These are phyloP conservation scores for Caenorhabditis plicata DNA, from an alignment of 2,888 invertebrate species.

Conservation along the genomic window DNA sequence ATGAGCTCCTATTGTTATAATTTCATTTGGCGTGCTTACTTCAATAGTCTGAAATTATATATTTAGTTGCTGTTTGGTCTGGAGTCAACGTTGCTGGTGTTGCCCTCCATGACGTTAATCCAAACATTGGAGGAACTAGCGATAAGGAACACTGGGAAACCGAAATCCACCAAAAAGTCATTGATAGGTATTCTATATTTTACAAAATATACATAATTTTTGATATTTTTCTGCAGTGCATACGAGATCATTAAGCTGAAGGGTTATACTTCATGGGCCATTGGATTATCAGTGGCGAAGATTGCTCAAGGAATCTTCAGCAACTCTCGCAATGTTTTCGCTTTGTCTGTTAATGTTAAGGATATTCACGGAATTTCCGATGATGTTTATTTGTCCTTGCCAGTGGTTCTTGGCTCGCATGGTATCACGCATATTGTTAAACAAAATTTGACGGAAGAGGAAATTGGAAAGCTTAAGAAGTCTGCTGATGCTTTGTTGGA, in stretches of 20 bases:
- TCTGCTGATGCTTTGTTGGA: conserved; percentile 57
- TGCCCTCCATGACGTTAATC: conserved; percentile 73
- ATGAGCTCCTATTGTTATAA: too few relatives aligned
- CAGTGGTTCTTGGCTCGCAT: conserved; percentile 67
- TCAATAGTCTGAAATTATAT: too few relatives aligned
- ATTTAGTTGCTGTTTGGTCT: conserved; percentile 85
- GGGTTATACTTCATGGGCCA: conserved; percentile 69
- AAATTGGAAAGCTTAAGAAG: conserved; percentile 54
- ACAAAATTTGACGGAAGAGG: conserved; percentile 52
- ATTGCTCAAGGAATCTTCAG: conserved; percentile 66
- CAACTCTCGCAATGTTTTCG: conserved; percentile 66
- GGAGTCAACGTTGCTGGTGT: conserved; percentile 89
- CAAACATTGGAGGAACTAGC: conserved; percentile 73
- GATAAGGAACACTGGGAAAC: conserved; percentile 79
- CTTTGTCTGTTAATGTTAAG: conserved; percentile 69
- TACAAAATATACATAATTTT: conserved; percentile 16
- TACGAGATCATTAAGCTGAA: conserved; percentile 68
- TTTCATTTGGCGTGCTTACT: too few relatives aligned
- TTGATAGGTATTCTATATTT: conserved; percentile 71
- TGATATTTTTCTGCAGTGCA: conserved; percentile 71
- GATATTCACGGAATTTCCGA: conserved; percentile 79
- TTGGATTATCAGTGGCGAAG: conserved; percentile 67
- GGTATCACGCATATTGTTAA: conserved; percentile 60
- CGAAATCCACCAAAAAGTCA: conserved; percentile 79
- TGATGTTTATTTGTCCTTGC: conserved; percentile 84